Evolutionary conservation across 1,140 invertebrate genomes (phyloP), one percentile per base, ranked within the genome.

Genomic region (Ctenoplectra terminalis): DNA sequence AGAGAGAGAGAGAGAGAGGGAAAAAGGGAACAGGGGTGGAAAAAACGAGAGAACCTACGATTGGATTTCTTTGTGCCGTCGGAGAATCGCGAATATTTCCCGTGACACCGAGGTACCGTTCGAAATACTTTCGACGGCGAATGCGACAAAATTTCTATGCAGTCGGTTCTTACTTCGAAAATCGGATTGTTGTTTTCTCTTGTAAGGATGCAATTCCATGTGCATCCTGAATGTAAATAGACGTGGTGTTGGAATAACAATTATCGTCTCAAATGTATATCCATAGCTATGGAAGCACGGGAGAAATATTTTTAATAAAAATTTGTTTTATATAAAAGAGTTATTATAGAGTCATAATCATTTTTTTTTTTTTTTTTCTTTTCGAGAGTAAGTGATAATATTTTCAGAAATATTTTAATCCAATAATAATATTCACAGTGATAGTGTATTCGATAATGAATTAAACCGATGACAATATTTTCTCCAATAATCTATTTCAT

Each of bases 51-150:
- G 13, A 34, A 70, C 17, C 26, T 29, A 34, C 56, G 31, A 60
- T 78, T 61, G 40, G 43, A 78, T 46, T 70, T 48, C 66, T 60
- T 60, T 48, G 37, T 31, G 17, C 29, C 0, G 15, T 17, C 20
- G 7, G 26, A 6, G 31, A 70, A 56, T 69, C 75, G n/a, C 31
- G 66, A 78, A 78, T 78, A 40, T 29, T 60, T 43, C 29, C 9
- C 43, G 46, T 34, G 73, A 63, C 60, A 37, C 20, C 72, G 34
- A 34, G 9, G 6, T 20, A 11, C 31, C 23, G 26, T 34, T 46
- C 23, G n/a, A 78, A 48, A 26, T 48, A 26, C 13, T 48, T 37
- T 48, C n/a, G 23, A 0, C 31, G 1, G 20, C 4, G 11, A 43
- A 29, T 6, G 26, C 34, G 11, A 0, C 23, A 13, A 34, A 50